Evolutionary conservation across 2,888 invertebrate species (phyloP).

Genomic region (Trisateles emortualis): DNA sequence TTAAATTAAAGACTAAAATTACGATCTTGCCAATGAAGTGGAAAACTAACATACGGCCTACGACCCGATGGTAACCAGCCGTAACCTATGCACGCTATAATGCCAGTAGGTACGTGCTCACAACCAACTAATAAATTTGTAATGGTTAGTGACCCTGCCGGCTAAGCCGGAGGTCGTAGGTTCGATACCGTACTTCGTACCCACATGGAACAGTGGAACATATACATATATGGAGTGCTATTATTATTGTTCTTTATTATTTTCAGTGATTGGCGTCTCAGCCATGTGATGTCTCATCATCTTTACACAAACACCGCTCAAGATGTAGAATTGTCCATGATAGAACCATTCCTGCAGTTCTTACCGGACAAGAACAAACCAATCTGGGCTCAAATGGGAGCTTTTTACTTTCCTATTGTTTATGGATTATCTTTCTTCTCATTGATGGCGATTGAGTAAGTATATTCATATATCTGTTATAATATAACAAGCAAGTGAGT

Average conservation of each 20-base stretch:
- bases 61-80: too few species aligned
- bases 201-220: too few species aligned
- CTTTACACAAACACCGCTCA: slow-evolving; percentile 92
- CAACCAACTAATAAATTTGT: too few species aligned
- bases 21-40: too few species aligned
- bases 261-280: slow-evolving; percentile 91
- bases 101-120: too few species aligned
- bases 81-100: too few species aligned
- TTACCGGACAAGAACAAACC: slow-evolving; percentile 88
- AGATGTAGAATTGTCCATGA: slow-evolving; percentile 90
- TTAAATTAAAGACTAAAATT: too few species aligned
- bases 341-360: slow-evolving; percentile 90
- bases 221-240: background rate
- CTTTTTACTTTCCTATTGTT: slow-evolving; percentile 84
- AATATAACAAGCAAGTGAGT: too few species aligned
- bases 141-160: too few species aligned
- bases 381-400: slow-evolving; percentile 82
- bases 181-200: too few species aligned
- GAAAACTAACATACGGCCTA: too few species aligned
- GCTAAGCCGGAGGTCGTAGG: too few species aligned
- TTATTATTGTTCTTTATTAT: slow-evolving; percentile 4
- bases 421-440: slow-evolving; percentile 65
- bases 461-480: slow-evolving; percentile 25
- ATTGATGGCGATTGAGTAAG: slow-evolving; percentile 78
- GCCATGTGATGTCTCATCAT: slow-evolving; percentile 93